These are phyloP conservation scores for Artibeus jamaicensis DNA, from an alignment of 2,797 vertebrate species.

Conservation along the genomic window DNA sequence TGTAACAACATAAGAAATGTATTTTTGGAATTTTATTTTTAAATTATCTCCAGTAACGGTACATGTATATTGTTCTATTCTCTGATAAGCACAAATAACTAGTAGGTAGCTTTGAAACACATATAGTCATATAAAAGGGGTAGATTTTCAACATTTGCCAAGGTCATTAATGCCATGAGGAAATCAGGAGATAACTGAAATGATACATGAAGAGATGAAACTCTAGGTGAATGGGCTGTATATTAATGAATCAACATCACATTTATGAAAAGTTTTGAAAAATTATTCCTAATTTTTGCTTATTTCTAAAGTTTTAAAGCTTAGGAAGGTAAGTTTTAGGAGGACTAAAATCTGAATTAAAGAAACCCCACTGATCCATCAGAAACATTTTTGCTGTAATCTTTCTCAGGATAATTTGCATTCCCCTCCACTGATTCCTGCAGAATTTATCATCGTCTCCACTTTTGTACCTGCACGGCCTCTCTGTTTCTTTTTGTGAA, in stretches of 20 bases:
- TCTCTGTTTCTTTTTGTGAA: conserved; percentile 7
- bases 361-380: neutral
- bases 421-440: neutral
- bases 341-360: conserved; percentile 27
- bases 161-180: conserved; percentile 83
- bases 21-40: conserved; percentile 30
- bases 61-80: neutral
- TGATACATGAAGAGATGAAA: conserved; percentile 85
- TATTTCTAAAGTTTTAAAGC: conserved; percentile 76
- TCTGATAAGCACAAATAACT: neutral
- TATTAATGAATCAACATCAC: conserved; percentile 86
- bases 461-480: neutral
- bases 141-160: conserved; percentile 77
- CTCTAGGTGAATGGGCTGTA: conserved; percentile 82
- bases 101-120: neutral
- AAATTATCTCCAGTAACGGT: neutral
- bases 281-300: conserved; percentile 81
- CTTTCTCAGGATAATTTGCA: conserved; percentile 9
- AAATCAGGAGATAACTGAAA: conserved; percentile 84
- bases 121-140: conserved; percentile 34
- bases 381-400: conserved; percentile 12
- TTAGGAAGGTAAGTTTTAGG: neutral
- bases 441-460: conserved; percentile 2
- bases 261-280: conserved; percentile 81
- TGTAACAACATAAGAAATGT: neutral